Evolutionary conservation across 2,113 vertebrate genomes (phyloP).

Genomic region (Upupa epops): DNA sequence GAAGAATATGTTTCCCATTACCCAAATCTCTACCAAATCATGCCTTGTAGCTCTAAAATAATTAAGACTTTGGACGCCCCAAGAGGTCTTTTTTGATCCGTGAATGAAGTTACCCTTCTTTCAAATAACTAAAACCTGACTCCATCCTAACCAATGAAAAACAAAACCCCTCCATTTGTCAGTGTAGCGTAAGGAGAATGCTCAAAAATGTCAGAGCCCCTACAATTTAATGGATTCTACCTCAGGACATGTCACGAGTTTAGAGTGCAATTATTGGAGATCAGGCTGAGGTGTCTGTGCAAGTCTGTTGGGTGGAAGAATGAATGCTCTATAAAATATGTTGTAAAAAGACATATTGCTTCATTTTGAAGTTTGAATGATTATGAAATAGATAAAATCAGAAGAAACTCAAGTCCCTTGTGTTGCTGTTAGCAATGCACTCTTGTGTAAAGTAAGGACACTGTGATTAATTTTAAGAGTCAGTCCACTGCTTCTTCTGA

Average conservation of each 20-base stretch:
- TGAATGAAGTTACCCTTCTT: conserved; percentile 75
- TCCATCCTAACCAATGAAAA: conserved; percentile 72
- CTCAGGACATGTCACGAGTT: conserved; percentile 39
- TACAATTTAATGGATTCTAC: conserved; percentile 55
- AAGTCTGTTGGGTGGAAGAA: conserved; percentile 1
- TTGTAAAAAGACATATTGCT: neutral
- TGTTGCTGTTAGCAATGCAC: neutral
- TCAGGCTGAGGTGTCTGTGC: conserved; percentile 4
- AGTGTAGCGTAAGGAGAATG: conserved; percentile 57
- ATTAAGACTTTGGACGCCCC: conserved; percentile 78
- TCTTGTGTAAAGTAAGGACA: neutral
- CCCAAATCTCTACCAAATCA: conserved; percentile 65
- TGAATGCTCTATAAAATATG: neutral
- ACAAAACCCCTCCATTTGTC: conserved; percentile 73
- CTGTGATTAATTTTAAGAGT: neutral
- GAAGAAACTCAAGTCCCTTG: neutral
- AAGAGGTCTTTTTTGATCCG: conserved; percentile 76
- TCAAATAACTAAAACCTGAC: conserved; percentile 74
- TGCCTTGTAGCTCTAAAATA: conserved; percentile 79
- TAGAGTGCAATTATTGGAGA: conserved; percentile 38
- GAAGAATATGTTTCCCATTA: conserved; percentile 79
- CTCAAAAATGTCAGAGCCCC: conserved; percentile 63
- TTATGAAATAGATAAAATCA: neutral
- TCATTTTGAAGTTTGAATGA: neutral
- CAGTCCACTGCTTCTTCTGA: neutral